Base-by-base conservation (phyloP, 23 tunicate genomes). In the Ciona savignyi region DNA sequence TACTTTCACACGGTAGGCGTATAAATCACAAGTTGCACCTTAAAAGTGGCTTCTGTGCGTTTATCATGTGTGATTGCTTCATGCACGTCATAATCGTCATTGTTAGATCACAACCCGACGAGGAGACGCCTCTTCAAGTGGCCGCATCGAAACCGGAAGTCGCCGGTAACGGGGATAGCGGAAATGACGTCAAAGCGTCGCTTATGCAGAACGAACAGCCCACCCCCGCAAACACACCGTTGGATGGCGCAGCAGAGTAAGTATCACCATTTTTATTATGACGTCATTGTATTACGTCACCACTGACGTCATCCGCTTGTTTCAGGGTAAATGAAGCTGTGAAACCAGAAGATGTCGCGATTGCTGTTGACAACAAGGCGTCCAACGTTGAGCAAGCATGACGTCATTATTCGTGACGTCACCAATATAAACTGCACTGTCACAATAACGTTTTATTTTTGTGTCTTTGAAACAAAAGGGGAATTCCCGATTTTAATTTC, bases 161-260 rank as follows among this genome's bases (percentile, higher is more conserved):
- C 11, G 15, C 56, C 67, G 67, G 22, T 9, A 63, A 63, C 24
- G 67, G 67, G 23, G 67, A 63, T 4, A 63, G 6, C 26, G 28
- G 28, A 63, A 63, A 6, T 25, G 28, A 23, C 67, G 67, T 63
- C 67, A 63, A 63, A 23, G 26, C 67, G 28, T 63, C 67, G 24
- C 67, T 63, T 6, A 63, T 63, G 67, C 26, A 63, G 28, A 63
- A 63, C 67, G 67, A 63, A 25, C 67, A 63, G 22, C 67, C 67
- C 23, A 63, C 67, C 28, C 67, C 67, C 4, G 67, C 67, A 63
- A 63, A 63, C 24, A 9, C 67, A 25, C 67, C 67, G 24, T 25
- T 63, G 4, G 67, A 63, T 22, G 67, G 28, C 28, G 67, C 24
- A n/a, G 67, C 28, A 4, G 67, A 63, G 67, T 23, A 63, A 25